Percentiles rank a stretch among this genome's conserved stretches.
phyloP scores from a whole-genome alignment of 2,113 vertebrate species.

The Chaenocephalus aceratus region DNA sequence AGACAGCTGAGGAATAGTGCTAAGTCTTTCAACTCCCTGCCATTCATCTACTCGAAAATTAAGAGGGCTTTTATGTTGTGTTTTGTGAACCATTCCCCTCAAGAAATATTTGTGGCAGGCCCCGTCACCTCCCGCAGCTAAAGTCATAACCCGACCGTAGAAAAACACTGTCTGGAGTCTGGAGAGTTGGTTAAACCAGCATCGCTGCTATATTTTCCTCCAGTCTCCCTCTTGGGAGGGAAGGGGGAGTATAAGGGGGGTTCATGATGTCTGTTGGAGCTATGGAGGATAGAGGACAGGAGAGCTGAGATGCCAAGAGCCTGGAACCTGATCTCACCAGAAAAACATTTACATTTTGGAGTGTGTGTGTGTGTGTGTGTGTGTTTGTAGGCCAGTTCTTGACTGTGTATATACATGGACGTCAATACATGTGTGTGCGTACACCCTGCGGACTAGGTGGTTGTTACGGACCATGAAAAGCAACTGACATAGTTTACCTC shows the following conservation, averaged over 20 bases:
- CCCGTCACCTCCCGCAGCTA: slow-evolving; percentile 76
- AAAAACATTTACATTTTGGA: slow-evolving; percentile 75
- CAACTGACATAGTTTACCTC: slow-evolving; percentile 66
- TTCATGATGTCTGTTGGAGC: slow-evolving; percentile 57
- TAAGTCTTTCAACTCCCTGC: slow-evolving; percentile 68
- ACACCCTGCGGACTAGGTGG: slow-evolving; percentile 45
- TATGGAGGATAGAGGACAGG: slow-evolving; percentile 51
- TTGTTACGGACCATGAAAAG: slow-evolving; percentile 61
- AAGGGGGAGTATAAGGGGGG: not conserved
- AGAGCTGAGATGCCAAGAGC: slow-evolving; percentile 66
- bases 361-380: slow-evolving; percentile 20
- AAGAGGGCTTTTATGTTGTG: slow-evolving; percentile 77
- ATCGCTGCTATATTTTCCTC: slow-evolving; percentile 69
- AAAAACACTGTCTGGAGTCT: slow-evolving; percentile 81
- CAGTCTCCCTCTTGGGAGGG: slow-evolving; percentile 56
- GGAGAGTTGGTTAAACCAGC: slow-evolving; percentile 80
- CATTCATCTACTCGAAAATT: slow-evolving; percentile 62
- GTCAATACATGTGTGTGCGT: slow-evolving; percentile 24
- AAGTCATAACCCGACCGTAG: slow-evolving; percentile 77
- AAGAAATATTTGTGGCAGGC: slow-evolving; percentile 77
- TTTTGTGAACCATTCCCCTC: slow-evolving; percentile 74
- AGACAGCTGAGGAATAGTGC: slow-evolving; percentile 56
- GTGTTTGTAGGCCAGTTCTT: slow-evolving; percentile 28
- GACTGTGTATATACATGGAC: slow-evolving; percentile 42
- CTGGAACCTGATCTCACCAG: slow-evolving; percentile 77